Evolutionary conservation across 2,113 vertebrate genomes (phyloP).

Genomic region (Lycaon pictus): DNA sequence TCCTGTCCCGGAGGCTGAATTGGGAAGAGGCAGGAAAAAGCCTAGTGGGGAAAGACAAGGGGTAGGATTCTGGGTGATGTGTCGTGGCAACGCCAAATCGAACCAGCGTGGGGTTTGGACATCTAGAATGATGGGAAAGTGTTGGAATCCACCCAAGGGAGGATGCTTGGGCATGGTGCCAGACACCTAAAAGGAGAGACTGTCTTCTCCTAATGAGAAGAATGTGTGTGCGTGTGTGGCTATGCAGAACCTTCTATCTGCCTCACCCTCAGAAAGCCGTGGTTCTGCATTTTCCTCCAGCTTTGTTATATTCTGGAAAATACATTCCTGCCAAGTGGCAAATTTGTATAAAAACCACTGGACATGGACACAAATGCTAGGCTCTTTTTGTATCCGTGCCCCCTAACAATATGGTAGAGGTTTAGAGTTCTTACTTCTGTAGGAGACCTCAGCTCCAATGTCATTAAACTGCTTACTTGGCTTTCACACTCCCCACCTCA

Average conservation of each 20-base stretch:
- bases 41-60: fast-evolving
- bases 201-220: neutral
- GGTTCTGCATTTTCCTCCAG: neutral
- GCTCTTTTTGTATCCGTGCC: neutral
- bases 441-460: neutral
- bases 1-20: neutral
- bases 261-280: neutral
- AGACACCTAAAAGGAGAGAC: neutral
- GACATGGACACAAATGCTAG: neutral
- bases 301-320: neutral
- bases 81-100: fast-evolving
- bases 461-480: too few relatives aligned
- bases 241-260: neutral
- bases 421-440: neutral
- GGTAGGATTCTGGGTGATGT: fast-evolving
- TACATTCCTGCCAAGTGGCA: neutral
- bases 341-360: neutral
- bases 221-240: fast-evolving
- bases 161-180: fast-evolving
- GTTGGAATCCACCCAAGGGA: neutral
- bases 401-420: neutral
- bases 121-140: neutral
- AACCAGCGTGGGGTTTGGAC: neutral
- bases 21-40: neutral
- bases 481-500: neutral